These are phyloP conservation scores for Prionchulus punctatus DNA, from an alignment of 2,888 invertebrate species.

Conservation along the genomic window DNA sequence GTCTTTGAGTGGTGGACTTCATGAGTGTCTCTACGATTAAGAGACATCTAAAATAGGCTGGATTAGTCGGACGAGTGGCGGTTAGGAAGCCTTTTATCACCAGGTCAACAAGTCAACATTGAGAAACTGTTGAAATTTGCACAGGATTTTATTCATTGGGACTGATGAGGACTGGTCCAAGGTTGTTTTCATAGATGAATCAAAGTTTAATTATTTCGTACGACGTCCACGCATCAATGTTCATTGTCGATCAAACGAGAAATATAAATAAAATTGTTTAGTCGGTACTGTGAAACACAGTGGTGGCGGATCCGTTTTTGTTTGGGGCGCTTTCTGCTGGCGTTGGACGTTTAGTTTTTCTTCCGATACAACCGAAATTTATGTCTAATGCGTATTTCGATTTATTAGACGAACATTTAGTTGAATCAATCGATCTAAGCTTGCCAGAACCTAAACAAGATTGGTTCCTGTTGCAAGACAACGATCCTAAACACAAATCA, in stretches of 20 bases:
- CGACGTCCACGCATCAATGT: not conserved
- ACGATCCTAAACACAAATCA: not conserved
- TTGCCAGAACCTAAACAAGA: not conserved
- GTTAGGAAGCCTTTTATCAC: conserved; percentile 21
- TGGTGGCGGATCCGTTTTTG: not conserved
- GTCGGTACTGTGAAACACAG: too few species aligned
- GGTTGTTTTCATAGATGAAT: not conserved
- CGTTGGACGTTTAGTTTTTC: not conserved
- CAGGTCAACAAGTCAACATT: not conserved
- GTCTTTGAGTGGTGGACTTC: too few species aligned
- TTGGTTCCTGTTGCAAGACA: not conserved
- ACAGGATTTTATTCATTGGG: conserved; percentile 19
- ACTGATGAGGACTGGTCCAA: conserved; percentile 11
- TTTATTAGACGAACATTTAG: not conserved
- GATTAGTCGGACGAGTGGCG: too few species aligned
- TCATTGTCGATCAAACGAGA: not conserved
- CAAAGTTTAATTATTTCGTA: not conserved
- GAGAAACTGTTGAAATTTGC: conserved; percentile 8
- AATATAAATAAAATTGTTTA: too few species aligned
- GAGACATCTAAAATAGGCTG: too few species aligned
- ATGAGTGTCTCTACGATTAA: too few species aligned
- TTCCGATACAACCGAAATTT: not conserved
- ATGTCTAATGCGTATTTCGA: not conserved
- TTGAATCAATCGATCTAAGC: not conserved
- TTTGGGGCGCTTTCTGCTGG: not conserved